Base-by-base conservation (phyloP, 1,140 invertebrate genomes). In the Trichonephila clavipes region DNA sequence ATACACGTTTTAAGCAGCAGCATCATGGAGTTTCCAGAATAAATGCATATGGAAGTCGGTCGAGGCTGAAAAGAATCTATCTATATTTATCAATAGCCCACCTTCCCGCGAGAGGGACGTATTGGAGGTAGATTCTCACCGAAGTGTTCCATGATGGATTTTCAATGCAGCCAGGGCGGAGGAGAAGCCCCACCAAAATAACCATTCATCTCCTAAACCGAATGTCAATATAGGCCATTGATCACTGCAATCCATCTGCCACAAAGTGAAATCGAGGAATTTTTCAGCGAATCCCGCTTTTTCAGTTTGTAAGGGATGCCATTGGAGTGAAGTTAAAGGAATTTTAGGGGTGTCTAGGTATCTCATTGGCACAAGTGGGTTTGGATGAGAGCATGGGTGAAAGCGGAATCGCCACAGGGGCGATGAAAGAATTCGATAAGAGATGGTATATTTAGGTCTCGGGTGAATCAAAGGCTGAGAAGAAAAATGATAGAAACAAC, bases 141-240 rank as follows among this genome's bases (percentile, higher is more conserved):
- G 44, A 83, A 91, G 24, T 83, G 90, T 91, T 91, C 81, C 90
- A 34, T 91, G 90, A 91, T 91, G 90, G 90, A 91, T 91, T 91
- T 83, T 58, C 72, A 91, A 91, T 91, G 90, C 77, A 58, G 34
- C 19, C 24, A 16, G 72, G 72, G 6, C 3, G n/a, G 24, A 1
- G 10, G 18, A 28, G 51, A 34, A 61, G 69, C 51, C 24, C n/a
- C 62, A 12, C 69, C 69, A 40, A 90, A 90, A 81, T 66, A 72
- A 69, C 81, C 90, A 91, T 91, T 64, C 61, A 83, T 82, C 59
- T 61, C 64, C 40, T 28, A 90, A 90, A 81, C 61, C 77, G 77
- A 91, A 85, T 40, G 90, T 91, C 90, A 83, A 77, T 83, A 40
- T 83, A 59, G 90, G 44, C 24, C 90, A 83, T 91, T 91, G 90